These are phyloP conservation scores for Rhodeus uyekii DNA, from an alignment of 2,797 vertebrate genomes.

Conservation along the genomic window DNA sequence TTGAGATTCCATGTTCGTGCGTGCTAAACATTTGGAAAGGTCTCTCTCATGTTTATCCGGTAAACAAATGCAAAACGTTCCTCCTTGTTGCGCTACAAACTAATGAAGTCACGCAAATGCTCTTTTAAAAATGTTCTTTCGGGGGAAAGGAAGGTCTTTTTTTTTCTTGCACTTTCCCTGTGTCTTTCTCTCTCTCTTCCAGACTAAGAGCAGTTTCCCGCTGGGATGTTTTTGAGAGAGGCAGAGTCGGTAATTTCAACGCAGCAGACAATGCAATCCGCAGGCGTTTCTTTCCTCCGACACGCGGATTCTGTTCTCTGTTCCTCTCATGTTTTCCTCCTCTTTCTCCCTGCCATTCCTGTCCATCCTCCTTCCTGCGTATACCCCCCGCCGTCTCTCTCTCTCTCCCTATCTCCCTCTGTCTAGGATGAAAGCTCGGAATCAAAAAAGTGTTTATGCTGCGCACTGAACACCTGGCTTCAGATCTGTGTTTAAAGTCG, in stretches of 20 bases:
- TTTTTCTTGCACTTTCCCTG: conserved; percentile 13
- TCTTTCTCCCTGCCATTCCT: not conserved
- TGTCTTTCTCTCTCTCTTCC: conserved; percentile 13
- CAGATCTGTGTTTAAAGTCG: conserved; percentile 56
- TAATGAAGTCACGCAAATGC: conserved; percentile 44
- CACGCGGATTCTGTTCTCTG: not conserved
- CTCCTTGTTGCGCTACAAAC: conserved; percentile 35
- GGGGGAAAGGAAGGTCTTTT: conserved; percentile 15
- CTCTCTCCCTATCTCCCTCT: conserved; percentile 1
- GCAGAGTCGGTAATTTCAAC: conserved; percentile 22
- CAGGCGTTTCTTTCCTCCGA: conserved; percentile 26
- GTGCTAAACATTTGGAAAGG: conserved; percentile 45
- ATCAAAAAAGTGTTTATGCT: conserved; percentile 22
- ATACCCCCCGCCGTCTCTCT: not conserved
- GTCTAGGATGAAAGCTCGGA: conserved; percentile 22
- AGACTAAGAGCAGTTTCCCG: conserved; percentile 17
- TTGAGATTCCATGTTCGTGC: conserved; percentile 54
- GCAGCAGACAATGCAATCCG: conserved; percentile 39
- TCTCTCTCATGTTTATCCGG: conserved; percentile 43
- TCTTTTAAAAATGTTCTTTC: conserved; percentile 37
- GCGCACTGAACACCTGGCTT: conserved; percentile 37
- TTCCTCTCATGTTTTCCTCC: not conserved
- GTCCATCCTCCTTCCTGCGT: conserved; percentile 9
- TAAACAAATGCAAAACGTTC: conserved; percentile 41
- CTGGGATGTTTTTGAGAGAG: conserved; percentile 44